Percentiles rank a stretch among this genome's conserved stretches.
These are phyloP conservation scores for Nebria brevicollis DNA, from an alignment of 2,888 invertebrate species.

Conservation along the genomic window DNA sequence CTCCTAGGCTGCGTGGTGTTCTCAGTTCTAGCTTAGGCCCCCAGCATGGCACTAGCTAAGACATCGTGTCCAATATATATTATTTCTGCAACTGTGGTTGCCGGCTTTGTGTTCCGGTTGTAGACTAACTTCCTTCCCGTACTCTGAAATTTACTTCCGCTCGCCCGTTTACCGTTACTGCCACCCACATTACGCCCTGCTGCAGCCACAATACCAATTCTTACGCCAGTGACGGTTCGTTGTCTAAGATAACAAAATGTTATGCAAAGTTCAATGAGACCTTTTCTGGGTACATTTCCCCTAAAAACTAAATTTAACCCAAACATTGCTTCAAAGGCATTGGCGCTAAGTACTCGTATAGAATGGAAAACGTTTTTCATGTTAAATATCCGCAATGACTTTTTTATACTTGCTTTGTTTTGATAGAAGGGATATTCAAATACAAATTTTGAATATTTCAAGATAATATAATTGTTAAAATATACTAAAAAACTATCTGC, in stretches of 20 bases:
- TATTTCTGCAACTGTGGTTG: constrained; percentile 37
- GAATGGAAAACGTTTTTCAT: no score
- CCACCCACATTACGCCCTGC: not conserved
- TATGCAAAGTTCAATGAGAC: not conserved
- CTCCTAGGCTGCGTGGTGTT: not conserved
- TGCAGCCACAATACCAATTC: not conserved
- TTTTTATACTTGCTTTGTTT: no score
- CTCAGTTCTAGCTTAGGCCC: not conserved
- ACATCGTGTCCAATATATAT: constrained; percentile 37
- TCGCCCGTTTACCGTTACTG: constrained; percentile 17
- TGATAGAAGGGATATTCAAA: no score
- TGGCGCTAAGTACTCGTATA: no score
- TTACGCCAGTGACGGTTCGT: constrained; percentile 9
- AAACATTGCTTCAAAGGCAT: no score
- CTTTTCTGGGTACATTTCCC: not conserved
- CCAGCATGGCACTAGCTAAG: not conserved
- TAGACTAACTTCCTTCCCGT: constrained; percentile 41
- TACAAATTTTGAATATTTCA: no score
- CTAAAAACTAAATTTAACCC: not conserved
- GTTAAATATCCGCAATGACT: no score
- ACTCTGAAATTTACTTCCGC: constrained; percentile 40
- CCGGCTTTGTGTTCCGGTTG: constrained; percentile 38
- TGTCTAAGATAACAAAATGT: not conserved
- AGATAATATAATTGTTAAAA: no score
- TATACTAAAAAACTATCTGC: no score